Base-by-base conservation (phyloP, 2,113 vertebrate genomes). In the Vimba vimba region DNA sequence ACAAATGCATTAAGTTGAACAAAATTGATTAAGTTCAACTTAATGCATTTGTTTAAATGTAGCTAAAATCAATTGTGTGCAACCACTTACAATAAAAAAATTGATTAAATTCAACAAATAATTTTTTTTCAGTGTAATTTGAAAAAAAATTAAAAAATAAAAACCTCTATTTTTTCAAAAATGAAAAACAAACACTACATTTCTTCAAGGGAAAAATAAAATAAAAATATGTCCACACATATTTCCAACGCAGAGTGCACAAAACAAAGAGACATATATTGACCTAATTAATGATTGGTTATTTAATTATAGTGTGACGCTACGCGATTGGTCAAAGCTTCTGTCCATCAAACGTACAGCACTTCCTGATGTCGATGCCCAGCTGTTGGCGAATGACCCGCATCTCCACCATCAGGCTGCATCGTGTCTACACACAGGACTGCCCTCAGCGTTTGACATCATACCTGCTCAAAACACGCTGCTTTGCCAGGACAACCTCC, bases 241-340 rank as follows among this genome's bases (percentile, higher is more conserved):
- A 30, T 57, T 57, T 57, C 17, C 47, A 33, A 52, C 7, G n/a
- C 50, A 57, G 55, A 57, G 19, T 33, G 19, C 7, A 68, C 59
- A 78, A 75, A 59, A 25, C 50, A 66, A 30, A 39, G 33, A 74
- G 55, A 74, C 83, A 87, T 88, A 87, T 84, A 68, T 83, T 84
- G n/a, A 82, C 90, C 89, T 87, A 75, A 88, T 91, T 83, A 60
- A 64, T 57, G 23, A 88, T 90, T 89, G 87, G 90, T 30, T n/a
- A 77, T 23, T 87, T 59, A 62, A 60, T 23, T 57, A 68, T 50
- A 36, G 23, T 85, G 69, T 76, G 30, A 30, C 30, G 15, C 23
- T 43, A 30, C 8, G n/a, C 23, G 84, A 91, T 92, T 93, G 62
- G 91, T 82, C 11, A 25, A 4, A 2, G 0, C n/a, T 0, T 12